Base-by-base conservation (phyloP, 2,888 invertebrate species). In the Drosophila tanythrix region DNA sequence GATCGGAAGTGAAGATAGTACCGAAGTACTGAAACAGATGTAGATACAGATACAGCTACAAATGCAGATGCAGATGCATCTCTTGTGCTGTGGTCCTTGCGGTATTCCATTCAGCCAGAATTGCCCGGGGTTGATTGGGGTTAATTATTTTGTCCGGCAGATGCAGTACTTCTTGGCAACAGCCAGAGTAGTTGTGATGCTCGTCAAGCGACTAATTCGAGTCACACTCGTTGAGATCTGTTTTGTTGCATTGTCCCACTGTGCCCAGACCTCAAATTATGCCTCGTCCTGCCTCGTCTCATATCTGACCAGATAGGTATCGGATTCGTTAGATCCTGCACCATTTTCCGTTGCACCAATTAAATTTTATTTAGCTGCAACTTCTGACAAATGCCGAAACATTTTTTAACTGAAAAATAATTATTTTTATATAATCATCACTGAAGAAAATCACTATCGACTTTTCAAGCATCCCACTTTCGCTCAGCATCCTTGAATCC, bases 401-500 rank as follows among this genome's bases (percentile, higher is more conserved):
- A 35, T 11, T 87, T 84, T 1, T 29, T n/a, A 7, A 0, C 21
- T 0, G 58, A 53, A 51, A 88, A 60, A 48, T 82, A 91, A 0
- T 55, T 31, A 65, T 92, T 91, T 29, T 88, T 90, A 3, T 6
- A 29, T 7, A 29, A 29, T 29, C 29, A 29, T 97, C 97, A 83
- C 97, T 97, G 60, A 97, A 93, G 79, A 96, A 95, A 56, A 97
- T 93, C 0, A 97, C 92, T 75, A 97, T 95, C 0, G 96, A 95
- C 55, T 95, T 95, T 38, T 95, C 94, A 46, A 95, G 85, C 10
- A 95, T 93, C 0, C 95, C 95, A 0, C 94, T 94, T 21, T 93
- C 92, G 6, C 94, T 92, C 57, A 94, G 92, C 59, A 96, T 92
- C 68, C 94, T 94, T 0, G 83, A 90, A 87, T 97, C 97, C 93